Percentiles rank a stretch among this genome's conserved stretches.
phyloP scores from a whole-genome alignment of 2,113 vertebrate species.

The Campylomormyrus tamandua region DNA sequence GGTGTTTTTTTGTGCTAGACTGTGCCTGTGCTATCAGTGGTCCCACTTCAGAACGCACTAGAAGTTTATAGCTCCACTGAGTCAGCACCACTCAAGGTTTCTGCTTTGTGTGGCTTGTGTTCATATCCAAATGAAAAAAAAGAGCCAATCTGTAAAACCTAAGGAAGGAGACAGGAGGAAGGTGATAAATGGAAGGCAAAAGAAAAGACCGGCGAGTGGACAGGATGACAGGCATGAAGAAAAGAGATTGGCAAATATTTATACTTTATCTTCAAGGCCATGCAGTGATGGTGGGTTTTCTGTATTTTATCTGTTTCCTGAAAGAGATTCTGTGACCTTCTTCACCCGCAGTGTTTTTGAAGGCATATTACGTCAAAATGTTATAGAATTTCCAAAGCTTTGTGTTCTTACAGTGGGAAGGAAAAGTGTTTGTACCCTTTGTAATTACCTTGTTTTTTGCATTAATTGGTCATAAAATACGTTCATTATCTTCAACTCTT shows the following conservation, averaged over 20 bases:
- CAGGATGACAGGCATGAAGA: background rate
- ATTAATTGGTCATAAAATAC: background rate
- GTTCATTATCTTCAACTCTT: background rate
- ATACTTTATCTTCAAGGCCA: slow-evolving; percentile 1
- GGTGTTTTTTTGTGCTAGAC: slow-evolving; percentile 5
- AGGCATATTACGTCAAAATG: background rate
- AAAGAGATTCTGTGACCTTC: background rate
- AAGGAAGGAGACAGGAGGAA: background rate
- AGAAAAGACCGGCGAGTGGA: background rate
- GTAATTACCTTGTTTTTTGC: background rate
- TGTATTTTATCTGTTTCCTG: background rate
- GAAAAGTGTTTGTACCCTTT: background rate
- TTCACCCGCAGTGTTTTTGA: background rate
- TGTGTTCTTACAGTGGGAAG: background rate
- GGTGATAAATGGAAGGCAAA: background rate
- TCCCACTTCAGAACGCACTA: background rate
- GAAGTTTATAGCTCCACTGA: slow-evolving; percentile 8
- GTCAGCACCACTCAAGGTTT: slow-evolving; percentile 19
- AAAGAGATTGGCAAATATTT: background rate
- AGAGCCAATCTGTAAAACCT: background rate
- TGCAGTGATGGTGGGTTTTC: background rate
- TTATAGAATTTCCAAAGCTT: background rate
- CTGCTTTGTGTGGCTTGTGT: background rate
- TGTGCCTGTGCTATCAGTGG: background rate
- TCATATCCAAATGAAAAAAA: slow-evolving; percentile 17